A percentile compares a stretch with the other conserved stretches of the same genome.
These are phyloP conservation scores for Brachionus plicatilis DNA, from an alignment of 1,140 invertebrate species.

Conservation along the genomic window DNA sequence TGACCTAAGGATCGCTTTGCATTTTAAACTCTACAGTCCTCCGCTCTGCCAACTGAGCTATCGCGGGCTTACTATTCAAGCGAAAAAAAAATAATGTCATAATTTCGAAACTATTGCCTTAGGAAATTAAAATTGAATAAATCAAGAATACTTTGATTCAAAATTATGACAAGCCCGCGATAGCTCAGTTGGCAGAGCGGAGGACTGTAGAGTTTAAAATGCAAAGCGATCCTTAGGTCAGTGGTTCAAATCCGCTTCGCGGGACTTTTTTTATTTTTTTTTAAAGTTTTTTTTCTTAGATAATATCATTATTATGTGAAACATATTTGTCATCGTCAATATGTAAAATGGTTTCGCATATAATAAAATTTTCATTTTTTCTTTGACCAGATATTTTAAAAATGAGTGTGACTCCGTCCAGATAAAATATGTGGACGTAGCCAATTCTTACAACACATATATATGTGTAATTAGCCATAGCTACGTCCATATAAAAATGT, in stretches of 20 bases:
- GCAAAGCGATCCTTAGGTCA: conserved; percentile 31
- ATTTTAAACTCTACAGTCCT: neutral
- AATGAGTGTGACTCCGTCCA: too few relatives aligned
- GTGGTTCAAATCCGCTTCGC: conserved; percentile 27
- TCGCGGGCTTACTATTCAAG: neutral
- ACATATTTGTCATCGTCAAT: too few relatives aligned
- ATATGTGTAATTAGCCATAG: too few relatives aligned
- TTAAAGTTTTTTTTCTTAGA: too few relatives aligned
- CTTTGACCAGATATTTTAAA: too few relatives aligned
- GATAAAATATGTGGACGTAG: too few relatives aligned
- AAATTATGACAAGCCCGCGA: neutral
- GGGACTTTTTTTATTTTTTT: neutral
- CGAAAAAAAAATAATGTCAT: neutral
- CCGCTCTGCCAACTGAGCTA: neutral
- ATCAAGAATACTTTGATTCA: neutral
- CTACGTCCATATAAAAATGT: too few relatives aligned
- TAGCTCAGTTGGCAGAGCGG: conserved; percentile 26
- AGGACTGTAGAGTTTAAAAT: conserved; percentile 11
- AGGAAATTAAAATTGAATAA: neutral
- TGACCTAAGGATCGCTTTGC: neutral
- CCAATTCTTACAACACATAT: too few relatives aligned
- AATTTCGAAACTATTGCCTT: neutral
- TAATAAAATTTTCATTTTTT: too few relatives aligned
- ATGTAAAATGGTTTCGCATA: too few relatives aligned
- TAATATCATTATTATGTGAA: too few relatives aligned